A percentile compares a stretch with the other conserved stretches of the same genome.
Conservation (phyloP, 92 coral and sea anemone genomes). For the Zoanthus sansibaricus region DNA sequence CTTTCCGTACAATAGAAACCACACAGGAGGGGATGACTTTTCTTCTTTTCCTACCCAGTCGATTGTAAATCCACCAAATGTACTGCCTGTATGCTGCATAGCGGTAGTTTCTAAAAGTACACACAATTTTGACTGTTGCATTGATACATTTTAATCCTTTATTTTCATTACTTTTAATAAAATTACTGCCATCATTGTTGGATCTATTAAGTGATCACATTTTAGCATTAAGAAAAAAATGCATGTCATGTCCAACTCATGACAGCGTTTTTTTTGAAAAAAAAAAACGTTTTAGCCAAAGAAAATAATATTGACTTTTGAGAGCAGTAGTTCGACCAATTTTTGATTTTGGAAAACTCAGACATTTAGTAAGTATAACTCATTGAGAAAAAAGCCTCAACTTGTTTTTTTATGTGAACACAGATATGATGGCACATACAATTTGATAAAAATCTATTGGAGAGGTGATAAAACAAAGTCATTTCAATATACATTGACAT, state of each 20-base stretch:
- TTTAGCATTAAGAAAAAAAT: too few relatives aligned
- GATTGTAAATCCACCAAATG: slow-evolving; percentile 20
- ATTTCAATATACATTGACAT: slow-evolving; percentile 38
- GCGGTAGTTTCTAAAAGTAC: slow-evolving; percentile 34
- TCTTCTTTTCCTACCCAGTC: slow-evolving; percentile 28
- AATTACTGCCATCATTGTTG: too few relatives aligned
- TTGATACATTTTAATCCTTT: too few relatives aligned
- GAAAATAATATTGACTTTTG: too few relatives aligned
- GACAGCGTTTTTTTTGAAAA: too few relatives aligned
- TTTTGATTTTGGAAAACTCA: slow-evolving; percentile 41
- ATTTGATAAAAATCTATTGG: slow-evolving; percentile 35
- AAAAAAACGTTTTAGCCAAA: too few relatives aligned
- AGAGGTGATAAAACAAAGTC: slow-evolving; percentile 37
- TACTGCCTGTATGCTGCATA: slow-evolving; percentile 54
- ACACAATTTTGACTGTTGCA: too few relatives aligned
- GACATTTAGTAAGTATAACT: slow-evolving; percentile 38
- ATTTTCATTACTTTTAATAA: too few relatives aligned
- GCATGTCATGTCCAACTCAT: too few relatives aligned
- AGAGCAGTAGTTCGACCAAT: neutral
- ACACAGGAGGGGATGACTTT: slow-evolving; percentile 33
- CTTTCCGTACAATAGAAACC: neutral
- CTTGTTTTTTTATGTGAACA: slow-evolving; percentile 35
- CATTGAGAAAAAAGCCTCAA: slow-evolving; percentile 38
- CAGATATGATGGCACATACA: slow-evolving; percentile 41
- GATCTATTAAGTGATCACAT: too few relatives aligned